Base-by-base conservation (phyloP, 2,797 vertebrate genomes). In the Typhlichthys eigenmanni region DNA sequence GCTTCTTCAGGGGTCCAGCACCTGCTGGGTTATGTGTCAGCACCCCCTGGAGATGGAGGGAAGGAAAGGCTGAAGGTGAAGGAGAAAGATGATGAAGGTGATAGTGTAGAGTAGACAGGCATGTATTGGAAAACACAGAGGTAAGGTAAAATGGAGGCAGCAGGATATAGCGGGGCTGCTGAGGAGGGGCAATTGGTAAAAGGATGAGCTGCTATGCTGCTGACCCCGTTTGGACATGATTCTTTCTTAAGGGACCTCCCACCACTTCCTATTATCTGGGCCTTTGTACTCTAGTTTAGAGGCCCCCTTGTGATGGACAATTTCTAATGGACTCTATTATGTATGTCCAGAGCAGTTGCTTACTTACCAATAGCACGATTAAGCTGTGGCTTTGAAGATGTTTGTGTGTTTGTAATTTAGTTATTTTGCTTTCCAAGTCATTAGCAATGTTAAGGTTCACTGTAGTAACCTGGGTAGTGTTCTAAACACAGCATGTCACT, bases 1-100 rank as follows among this genome's bases (percentile, higher is more conserved):
- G 76, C 80, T 76, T 87, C 83, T 79, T 58, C 61, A 66, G 79
- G 60, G 81, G 69, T 85, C 87, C 85, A 53, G 83, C 88, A 89
- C 76, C 81, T 92, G 92, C 90, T 92, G 86, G 80, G 76, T 88
- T 81, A 86, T 87, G 83, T 88, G 82, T 89, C 85, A 85, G 83
- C 71, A 81, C 73, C 83, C 69, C 24, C 24, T 29, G 9, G 38
- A 43, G 50, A 13, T 34, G 51, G 29, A 24, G 60, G 11, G 29
- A 50, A 55, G 49, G 24, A 46, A 47, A 17, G 50, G 54, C 82
- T 83, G 76, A 78, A 78, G 73, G 69, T 84, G 69, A 68, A 66
- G 64, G 66, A 66, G 62, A 54, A 65, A 67, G 63, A 76, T 53
- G 67, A 82, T 75, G 85, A 79, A 46, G 65, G 17, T 13, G 14